Percentiles rank a stretch among this genome's conserved stretches.
Evolutionary conservation across 1,140 invertebrate genomes (phyloP).

Genomic region (Bombyx mandarina): DNA sequence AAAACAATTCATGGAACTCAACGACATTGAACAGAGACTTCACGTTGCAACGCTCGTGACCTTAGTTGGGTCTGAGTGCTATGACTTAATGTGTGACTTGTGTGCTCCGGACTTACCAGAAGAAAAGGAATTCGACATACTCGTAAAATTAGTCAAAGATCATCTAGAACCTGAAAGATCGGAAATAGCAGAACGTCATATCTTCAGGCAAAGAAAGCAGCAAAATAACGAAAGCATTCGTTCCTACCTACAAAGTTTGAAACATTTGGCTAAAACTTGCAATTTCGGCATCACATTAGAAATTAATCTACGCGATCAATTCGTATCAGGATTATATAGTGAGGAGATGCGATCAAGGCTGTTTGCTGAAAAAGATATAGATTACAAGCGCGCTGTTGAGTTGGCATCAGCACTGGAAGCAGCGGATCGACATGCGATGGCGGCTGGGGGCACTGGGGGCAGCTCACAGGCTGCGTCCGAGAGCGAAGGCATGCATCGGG

Average conservation of each 20-base stretch:
- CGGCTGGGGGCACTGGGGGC: neutral
- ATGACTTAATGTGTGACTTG: too few species aligned
- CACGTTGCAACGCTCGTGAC: too few species aligned
- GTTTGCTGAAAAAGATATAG: constrained; percentile 13
- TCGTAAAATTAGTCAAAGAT: constrained; percentile 26
- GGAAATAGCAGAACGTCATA: constrained; percentile 32
- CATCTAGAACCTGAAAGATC: constrained; percentile 35
- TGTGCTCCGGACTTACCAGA: too few species aligned
- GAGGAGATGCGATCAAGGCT: constrained; percentile 21
- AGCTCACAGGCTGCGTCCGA: neutral
- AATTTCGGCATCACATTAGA: too few species aligned
- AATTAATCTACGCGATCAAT: constrained; percentile 19
- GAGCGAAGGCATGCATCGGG: too few species aligned
- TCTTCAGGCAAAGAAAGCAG: constrained; percentile 30
- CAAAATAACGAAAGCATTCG: constrained; percentile 9
- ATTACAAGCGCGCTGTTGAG: constrained; percentile 17
- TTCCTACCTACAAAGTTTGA: too few species aligned
- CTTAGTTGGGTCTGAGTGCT: too few species aligned
- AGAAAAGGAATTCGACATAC: constrained; percentile 14
- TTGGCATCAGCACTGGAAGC: constrained; percentile 16
- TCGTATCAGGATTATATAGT: constrained; percentile 16
- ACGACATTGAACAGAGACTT: too few species aligned
- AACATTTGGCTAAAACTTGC: too few species aligned
- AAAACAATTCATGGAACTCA: too few species aligned
- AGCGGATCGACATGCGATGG: constrained; percentile 14